Evolutionary conservation across 1,140 invertebrate genomes (phyloP), one percentile per base, ranked within the genome.

Genomic region (Drosophila mauritiana): DNA sequence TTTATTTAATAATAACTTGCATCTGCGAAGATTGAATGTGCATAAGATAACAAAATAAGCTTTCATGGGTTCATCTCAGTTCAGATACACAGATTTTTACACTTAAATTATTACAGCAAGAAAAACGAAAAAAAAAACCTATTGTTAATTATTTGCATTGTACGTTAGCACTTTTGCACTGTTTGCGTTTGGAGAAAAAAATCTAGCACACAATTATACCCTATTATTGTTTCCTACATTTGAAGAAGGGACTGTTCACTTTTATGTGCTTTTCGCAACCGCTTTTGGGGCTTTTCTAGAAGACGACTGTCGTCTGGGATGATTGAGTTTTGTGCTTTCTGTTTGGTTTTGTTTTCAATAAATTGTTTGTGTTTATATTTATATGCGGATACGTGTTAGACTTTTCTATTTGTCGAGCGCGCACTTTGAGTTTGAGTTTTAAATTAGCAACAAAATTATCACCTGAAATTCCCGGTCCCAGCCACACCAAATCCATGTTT

Each of bases 401-500:
- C 55, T 57, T 69, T 69, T 63, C 51, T 54, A 59, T 63, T 68
- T 76, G 58, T 64, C 63, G 43, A 78, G 63, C 73, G 63, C 77
- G 81, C 81, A 85, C 81, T 70, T 80, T 85, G 52, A 85, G 78
- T 67, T 84, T 78, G 78, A 57, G 78, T 80, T 43, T 56, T 56
- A 40, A 88, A 83, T 89, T 83, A 86, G 79, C 83, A 86, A 78
- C 74, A 69, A 45, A 63, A 83, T 62, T 59, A 58, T 31, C 57
- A 63, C 39, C 54, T 45, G 10, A 55, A 42, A 17, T 20, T n/a
- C 46, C 55, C 8, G 43, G 27, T 36, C 43, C 73, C 5, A 48
- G 15, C 46, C 39, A 56, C 46, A 39, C 54, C 55, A 58, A 42
- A 15, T 58, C 53, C 34, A 51, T 56, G 43, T 42, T 34, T 43